phyloP scores from a whole-genome alignment of 1,140 invertebrate genomes.

The Laupala kohalensis region DNA sequence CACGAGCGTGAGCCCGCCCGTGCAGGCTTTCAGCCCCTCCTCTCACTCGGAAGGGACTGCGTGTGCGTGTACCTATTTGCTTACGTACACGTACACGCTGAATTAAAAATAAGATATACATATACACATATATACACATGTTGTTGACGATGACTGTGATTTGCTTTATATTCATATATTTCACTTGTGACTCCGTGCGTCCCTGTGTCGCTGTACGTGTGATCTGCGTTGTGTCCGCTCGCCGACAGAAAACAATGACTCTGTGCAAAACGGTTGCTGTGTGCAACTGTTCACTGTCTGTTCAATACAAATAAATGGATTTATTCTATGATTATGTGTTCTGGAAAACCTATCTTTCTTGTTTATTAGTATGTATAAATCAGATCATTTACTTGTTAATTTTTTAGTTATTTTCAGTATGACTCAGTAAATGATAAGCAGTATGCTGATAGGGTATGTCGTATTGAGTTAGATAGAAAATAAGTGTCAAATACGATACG shows the following conservation, averaged over 20 bases:
- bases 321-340: background rate
- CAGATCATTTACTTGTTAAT: too few species aligned
- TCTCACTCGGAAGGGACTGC: too few species aligned
- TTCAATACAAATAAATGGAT: background rate
- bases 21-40: too few species aligned
- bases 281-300: background rate
- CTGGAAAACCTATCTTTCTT: too few species aligned
- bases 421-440: too few species aligned
- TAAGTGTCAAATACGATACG: too few species aligned
- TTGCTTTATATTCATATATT: background rate
- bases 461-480: too few species aligned
- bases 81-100: background rate
- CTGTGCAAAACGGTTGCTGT: background rate
- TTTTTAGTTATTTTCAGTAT: too few species aligned
- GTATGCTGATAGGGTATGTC: too few species aligned
- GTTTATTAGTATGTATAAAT: too few species aligned
- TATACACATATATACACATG: background rate
- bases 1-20: too few species aligned
- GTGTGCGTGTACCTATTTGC: background rate
- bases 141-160: background rate
- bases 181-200: background rate
- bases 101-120: background rate
- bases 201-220: background rate
- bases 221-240: background rate
- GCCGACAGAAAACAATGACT: background rate